A percentile compares a stretch with the other conserved stretches of the same genome.
phyloP scores from a whole-genome alignment of 2,888 invertebrate genomes.

The Tachystola acroxantha region DNA sequence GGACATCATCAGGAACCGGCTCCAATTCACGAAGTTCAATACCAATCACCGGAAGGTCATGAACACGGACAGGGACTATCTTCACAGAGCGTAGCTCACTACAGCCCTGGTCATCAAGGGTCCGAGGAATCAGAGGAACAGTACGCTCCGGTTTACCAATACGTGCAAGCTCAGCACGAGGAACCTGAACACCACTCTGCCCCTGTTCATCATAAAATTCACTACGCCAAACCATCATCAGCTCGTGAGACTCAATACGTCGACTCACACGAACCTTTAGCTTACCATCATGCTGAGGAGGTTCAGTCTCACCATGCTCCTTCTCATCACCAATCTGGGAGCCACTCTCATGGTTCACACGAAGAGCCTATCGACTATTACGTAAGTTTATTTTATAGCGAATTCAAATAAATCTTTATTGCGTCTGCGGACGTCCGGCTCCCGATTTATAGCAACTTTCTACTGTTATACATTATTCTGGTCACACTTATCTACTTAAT shows the following conservation, averaged over 20 bases:
- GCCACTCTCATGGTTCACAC: constrained; percentile 37
- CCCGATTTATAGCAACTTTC: constrained; percentile 51
- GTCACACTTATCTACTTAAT: constrained; percentile 38
- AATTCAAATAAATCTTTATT: constrained; percentile 20
- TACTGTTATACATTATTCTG: constrained; percentile 37
- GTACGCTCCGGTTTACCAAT: constrained; percentile 44
- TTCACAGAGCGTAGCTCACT: constrained; percentile 45
- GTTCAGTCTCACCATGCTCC: constrained; percentile 16
- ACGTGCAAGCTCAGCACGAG: constrained; percentile 32
- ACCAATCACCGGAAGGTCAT: constrained; percentile 12
- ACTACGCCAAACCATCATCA: constrained; percentile 10
- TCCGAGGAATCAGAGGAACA: constrained; percentile 41
- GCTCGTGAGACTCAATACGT: constrained; percentile 20
- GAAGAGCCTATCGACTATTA: constrained; percentile 69
- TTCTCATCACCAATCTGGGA: constrained; percentile 24
- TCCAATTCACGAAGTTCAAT: constrained; percentile 37
- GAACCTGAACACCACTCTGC: constrained; percentile 23
- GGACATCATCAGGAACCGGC: constrained; percentile 39
- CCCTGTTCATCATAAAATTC: constrained; percentile 32
- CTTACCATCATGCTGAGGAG: constrained; percentile 27
- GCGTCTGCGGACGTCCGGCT: constrained; percentile 36
- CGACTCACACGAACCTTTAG: constrained; percentile 22
- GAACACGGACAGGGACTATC: constrained; percentile 14
- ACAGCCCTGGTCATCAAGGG: constrained; percentile 37
- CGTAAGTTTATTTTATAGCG: constrained; percentile 43